These are phyloP conservation scores for Gopherus flavomarginatus DNA, from an alignment of 2,113 vertebrate genomes.

Conservation along the genomic window DNA sequence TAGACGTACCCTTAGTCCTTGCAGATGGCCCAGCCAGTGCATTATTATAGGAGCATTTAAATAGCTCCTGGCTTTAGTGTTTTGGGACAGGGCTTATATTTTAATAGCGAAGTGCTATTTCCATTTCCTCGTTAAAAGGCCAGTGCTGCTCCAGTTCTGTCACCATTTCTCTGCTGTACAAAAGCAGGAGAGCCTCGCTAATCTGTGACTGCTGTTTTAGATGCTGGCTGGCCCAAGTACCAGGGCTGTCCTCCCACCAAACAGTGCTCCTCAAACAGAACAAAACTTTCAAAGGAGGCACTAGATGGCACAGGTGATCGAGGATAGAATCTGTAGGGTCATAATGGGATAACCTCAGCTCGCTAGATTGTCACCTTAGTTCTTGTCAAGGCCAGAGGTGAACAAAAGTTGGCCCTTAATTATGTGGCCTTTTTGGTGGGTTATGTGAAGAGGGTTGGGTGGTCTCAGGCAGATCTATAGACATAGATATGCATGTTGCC, in stretches of 20 bases:
- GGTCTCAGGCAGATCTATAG: background rate
- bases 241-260: background rate
- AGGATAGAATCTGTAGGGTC: background rate
- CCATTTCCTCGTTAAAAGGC: background rate
- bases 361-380: background rate
- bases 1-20: background rate
- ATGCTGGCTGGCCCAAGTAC: background rate
- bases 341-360: background rate
- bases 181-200: background rate
- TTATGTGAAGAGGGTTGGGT: background rate
- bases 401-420: background rate
- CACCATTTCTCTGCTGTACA: background rate
- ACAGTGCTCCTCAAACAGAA: background rate
- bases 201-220: background rate
- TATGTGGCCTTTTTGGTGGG: background rate
- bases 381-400: too few relatives aligned
- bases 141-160: background rate
- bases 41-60: background rate
- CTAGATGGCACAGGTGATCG: background rate
- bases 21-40: background rate
- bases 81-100: background rate
- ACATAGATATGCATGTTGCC: background rate
- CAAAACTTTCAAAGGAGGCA: background rate
- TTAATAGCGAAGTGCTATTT: background rate
- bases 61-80: background rate